Base-by-base conservation (phyloP, 2,797 vertebrate genomes). In the Protosalanx chinensis region DNA sequence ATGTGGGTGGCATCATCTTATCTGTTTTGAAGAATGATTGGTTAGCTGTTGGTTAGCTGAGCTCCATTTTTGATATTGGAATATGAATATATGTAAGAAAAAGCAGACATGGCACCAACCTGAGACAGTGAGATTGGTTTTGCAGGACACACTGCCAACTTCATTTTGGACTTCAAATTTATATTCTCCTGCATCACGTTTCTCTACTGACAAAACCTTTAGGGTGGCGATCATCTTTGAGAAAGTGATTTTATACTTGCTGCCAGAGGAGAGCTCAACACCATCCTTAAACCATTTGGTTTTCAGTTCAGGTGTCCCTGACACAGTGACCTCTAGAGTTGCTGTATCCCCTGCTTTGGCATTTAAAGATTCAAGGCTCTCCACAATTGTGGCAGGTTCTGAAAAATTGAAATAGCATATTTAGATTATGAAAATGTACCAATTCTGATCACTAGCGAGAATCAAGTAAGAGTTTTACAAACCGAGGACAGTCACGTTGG, bases 1-100 rank as follows among this genome's bases (percentile, higher is more conserved):
- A 96, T 74, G 94, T 95, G 2, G 96, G 96, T 62, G 95, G 93
- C 88, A 97, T 95, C 88, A 95, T 92, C 72, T 95, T 95, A 92
- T 97, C 96, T 98, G 87, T 74, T 74, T 81, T 69, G 92, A 78
- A 91, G 81, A 77, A 87, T 81, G 53, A 73, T 13, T 69, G 1
- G 29, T 86, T 23, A 60, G 66, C n/a, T n/a, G n/a, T n/a, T n/a
- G n/a, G n/a, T n/a, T n/a, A n/a, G 27, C 18, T 3, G 5, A 68
- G n/a, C n/a, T 51, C 29, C 10, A 49, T 46, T 5, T 27, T 27
- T 10, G 37, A 49, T 29, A 18, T 10, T 33, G 51, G 32, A 64
- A 12, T 51, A 0, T 4, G 4, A 37, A 37, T 59, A 33, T 29
- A 65, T 5, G 51, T 91, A 69, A 56, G 76, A 67, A 46, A 0